phyloP scores from a whole-genome alignment of 2,888 invertebrate species.

The Eretmocerus hayati region DNA sequence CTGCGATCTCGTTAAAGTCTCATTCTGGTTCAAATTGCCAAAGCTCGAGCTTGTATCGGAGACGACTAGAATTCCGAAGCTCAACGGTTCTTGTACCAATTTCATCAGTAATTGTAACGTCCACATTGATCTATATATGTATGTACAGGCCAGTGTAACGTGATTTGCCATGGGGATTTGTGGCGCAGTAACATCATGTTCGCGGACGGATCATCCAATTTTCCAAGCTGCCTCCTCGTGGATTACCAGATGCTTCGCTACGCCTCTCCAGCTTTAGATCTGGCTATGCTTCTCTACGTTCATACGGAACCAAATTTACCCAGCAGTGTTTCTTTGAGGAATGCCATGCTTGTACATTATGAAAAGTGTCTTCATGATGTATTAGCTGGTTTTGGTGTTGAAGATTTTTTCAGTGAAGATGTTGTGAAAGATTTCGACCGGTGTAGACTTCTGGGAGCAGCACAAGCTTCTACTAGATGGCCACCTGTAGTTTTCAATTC shows the following conservation, averaged over 20 bases:
- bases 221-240: constrained; percentile 8
- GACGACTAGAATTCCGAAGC: too few relatives aligned
- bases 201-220: neutral
- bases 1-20: too few relatives aligned
- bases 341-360: constrained; percentile 9
- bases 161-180: constrained; percentile 16
- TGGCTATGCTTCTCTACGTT: constrained; percentile 10
- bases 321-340: neutral
- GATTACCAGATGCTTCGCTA: constrained; percentile 20
- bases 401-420: too few relatives aligned
- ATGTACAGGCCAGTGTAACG: constrained; percentile 7
- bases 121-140: neutral
- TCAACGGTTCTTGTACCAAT: too few relatives aligned
- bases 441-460: constrained; percentile 8
- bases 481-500: neutral
- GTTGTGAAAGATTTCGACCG: constrained; percentile 5
- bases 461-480: constrained; percentile 8
- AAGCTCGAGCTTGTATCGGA: too few relatives aligned
- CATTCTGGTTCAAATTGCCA: too few relatives aligned
- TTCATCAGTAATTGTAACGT: neutral
- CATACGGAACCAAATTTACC: constrained; percentile 5
- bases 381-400: neutral
- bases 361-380: neutral
- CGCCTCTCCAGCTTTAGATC: constrained; percentile 9
- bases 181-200: constrained; percentile 18